Evolutionary conservation across 2,888 invertebrate genomes (phyloP).

Genomic region (Mantis religiosa): DNA sequence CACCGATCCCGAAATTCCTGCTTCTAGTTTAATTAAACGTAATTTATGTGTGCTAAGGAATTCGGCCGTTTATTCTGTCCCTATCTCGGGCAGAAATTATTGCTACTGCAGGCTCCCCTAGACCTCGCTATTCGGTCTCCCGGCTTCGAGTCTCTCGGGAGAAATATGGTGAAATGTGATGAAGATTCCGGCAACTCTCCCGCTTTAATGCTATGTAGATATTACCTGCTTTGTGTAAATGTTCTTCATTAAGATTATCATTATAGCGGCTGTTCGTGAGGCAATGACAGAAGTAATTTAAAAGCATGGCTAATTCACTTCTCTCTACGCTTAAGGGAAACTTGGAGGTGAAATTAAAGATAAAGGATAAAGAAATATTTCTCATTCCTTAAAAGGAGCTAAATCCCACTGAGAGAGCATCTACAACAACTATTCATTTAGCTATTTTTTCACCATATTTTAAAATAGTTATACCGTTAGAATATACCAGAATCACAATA

Average conservation of each 20-base stretch:
- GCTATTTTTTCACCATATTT: too few relatives aligned
- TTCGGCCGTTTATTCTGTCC: not conserved
- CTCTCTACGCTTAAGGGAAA: not conserved
- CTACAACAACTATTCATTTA: too few relatives aligned
- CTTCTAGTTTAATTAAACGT: conserved; percentile 5
- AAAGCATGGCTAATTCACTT: not conserved
- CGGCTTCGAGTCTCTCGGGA: not conserved
- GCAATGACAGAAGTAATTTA: too few relatives aligned
- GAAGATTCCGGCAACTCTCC: not conserved
- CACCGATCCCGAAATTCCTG: not conserved
- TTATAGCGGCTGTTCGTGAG: not conserved
- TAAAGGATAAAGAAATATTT: too few relatives aligned
- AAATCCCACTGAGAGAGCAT: too few relatives aligned
- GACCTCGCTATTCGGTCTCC: not conserved
- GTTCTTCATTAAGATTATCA: not conserved
- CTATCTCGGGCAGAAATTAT: not conserved
- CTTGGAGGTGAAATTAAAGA: too few relatives aligned
- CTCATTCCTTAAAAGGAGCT: too few relatives aligned
- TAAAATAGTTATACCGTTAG: too few relatives aligned
- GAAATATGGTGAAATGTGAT: not conserved
- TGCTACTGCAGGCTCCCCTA: not conserved
- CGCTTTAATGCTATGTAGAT: not conserved
- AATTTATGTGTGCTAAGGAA: not conserved
- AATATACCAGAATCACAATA: too few relatives aligned
- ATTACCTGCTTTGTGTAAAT: not conserved